Evolutionary conservation across 2,113 vertebrate genomes (phyloP), one percentile per base, ranked within the genome.

Genomic region (Malurus cyaneus): DNA sequence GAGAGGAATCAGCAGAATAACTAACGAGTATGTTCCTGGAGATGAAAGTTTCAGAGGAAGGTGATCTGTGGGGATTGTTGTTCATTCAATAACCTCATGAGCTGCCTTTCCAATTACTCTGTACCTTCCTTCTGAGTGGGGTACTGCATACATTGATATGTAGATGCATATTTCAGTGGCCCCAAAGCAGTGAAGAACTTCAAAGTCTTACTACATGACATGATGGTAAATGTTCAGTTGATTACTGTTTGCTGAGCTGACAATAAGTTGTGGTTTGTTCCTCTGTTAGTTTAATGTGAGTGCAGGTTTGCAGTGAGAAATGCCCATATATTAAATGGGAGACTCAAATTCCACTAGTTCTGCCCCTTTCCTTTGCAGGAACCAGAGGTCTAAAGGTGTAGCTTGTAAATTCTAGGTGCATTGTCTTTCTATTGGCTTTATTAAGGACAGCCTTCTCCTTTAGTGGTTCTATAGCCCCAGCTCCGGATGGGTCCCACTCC

Each of bases 1-100:
- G 77, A 81, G 77, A 71, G 69, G 86, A 91, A 84, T 93, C 95
- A 92, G 88, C 83, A 88, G 86, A 92, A 84, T 89, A 74, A 91
- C 60, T 88, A 78, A 90, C 8, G 9, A 81, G 69, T 36, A 11
- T 74, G 46, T 76, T 93, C 20, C 4, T 62, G 80, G 62, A 95
- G 80, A 69, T 87, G 80, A 89, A 94, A 69, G 61, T 57, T 84
- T 73, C 47, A 34, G 57, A 44, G 59, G 71, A 87, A 89, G 74
- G 81, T 54, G 80, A 82, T 87, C 80, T 85, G 61, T 82, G 74
- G 23, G 52, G 70, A 81, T 89, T 16, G 8, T 72, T 73, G 41
- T 64, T 89, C 61, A 42, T 57, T 89, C 64, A 69, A 61, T 84
- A 86, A 64, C n/a, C 61, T 86, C 2, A 1, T 23, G 77, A 92